Conservation (phyloP, 2,888 invertebrate species). For the Coleophora deauratella region DNA sequence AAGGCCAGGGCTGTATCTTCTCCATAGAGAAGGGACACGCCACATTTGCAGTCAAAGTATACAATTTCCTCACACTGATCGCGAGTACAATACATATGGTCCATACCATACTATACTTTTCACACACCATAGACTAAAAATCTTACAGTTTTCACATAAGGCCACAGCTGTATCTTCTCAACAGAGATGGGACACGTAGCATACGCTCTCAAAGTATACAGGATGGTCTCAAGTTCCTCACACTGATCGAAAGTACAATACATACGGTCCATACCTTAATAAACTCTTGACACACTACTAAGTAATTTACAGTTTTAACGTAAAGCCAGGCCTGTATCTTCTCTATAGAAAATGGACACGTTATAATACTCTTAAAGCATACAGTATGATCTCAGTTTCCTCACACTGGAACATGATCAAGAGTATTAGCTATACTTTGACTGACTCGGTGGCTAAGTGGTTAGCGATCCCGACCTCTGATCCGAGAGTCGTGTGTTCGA, state of each 20-base stretch:
- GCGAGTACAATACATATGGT: too few species aligned
- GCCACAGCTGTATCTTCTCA: constrained; percentile 82
- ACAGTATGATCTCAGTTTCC: constrained; percentile 91
- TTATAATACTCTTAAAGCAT: constrained; percentile 89
- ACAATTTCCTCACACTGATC: constrained; percentile 96
- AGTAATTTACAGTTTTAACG: constrained; percentile 30
- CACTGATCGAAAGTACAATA: too few species aligned
- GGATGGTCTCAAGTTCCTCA: constrained; percentile 92
- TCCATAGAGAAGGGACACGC: constrained; percentile 85
- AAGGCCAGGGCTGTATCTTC: constrained; percentile 84
- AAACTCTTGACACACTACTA: too few species aligned
- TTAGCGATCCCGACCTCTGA: too few species aligned
- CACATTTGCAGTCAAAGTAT: constrained; percentile 90
- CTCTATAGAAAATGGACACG: constrained; percentile 83
- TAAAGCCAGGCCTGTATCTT: constrained; percentile 80
- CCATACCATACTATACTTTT: too few species aligned
- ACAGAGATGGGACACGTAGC: constrained; percentile 87
- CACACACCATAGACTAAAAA: too few species aligned
- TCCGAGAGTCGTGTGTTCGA: too few species aligned
- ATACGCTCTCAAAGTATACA: constrained; percentile 91
- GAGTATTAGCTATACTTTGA: too few species aligned
- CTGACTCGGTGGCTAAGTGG: too few species aligned
- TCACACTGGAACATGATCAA: constrained; percentile 90
- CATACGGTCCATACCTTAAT: too few species aligned
- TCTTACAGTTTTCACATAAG: too few species aligned